Base-by-base conservation (phyloP, 1,140 invertebrate genomes). In the Rhagoletis zephyria region DNA sequence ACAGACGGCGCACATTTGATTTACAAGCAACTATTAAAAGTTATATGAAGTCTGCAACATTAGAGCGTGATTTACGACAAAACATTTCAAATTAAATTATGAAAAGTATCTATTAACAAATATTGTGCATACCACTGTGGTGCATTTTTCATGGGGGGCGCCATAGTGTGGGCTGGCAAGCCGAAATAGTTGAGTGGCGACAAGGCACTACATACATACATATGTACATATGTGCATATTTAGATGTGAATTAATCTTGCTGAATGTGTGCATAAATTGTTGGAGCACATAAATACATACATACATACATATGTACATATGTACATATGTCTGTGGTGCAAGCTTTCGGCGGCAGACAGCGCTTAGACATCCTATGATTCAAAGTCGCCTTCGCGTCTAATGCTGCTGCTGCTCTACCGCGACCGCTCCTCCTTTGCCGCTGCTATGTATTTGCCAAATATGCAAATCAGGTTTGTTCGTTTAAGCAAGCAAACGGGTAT, bases 21-120 rank as follows among this genome's bases (percentile, higher is more conserved):
- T 81, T 81, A 56, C 48, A 56, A 81, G 14, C n/a, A 30, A 81
- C 48, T 56, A 81, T 59, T n/a, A 81, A 81, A 81, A 59, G 5
- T 19, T 51, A 56, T 81, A 30, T 10, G 19, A 81, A 81, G 74
- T 56, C 6, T 81, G n/a, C n/a, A 81, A 81, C 74, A 56, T 81
- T 81, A 81, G 74, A 81, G 48, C 74, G 74, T n/a, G 74, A 81
- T 81, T 81, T 81, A 81, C 48, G 74, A 81, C 51, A 56, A 19
- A 81, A 56, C 5, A 81, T 12, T 81, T 81, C 30, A 81, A 74
- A 56, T 81, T 56, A 81, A 81, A 81, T 56, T 81, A 81, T 81
- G 74, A 81, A n/a, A 19, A 81, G 56, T 56, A 81, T n/a, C n/a
- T n/a, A n/a, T 51, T 81, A 81, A 81, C 14, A 81, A 81, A 48